These are phyloP conservation scores for Tiliacea aurago DNA, from an alignment of 2,888 invertebrate species.

Conservation along the genomic window DNA sequence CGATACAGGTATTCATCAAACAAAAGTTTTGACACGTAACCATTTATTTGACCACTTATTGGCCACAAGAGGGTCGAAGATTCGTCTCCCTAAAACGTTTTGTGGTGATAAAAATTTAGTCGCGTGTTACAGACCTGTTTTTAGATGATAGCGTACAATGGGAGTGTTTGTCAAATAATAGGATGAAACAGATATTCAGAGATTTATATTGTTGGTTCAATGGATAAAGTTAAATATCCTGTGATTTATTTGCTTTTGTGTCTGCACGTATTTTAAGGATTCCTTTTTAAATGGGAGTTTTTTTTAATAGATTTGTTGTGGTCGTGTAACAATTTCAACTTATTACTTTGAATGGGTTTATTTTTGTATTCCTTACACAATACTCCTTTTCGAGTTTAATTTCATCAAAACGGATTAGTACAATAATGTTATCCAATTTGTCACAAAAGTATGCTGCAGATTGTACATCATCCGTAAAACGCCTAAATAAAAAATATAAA, in stretches of 20 bases:
- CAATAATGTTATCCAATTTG: neutral
- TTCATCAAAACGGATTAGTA: neutral
- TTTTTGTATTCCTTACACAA: neutral
- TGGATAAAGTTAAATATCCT: slow-evolving; percentile 66
- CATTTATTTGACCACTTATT: slow-evolving; percentile 86
- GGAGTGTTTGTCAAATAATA: slow-evolving; percentile 75
- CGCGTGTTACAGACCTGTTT: slow-evolving; percentile 83
- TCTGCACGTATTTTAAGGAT: slow-evolving; percentile 38
- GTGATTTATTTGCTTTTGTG: slow-evolving; percentile 65
- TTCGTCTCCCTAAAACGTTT: slow-evolving; percentile 85
- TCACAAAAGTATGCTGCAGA: neutral
- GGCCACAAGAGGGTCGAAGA: slow-evolving; percentile 81
- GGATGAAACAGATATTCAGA: slow-evolving; percentile 73
- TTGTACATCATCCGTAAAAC: neutral
- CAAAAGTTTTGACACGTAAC: slow-evolving; percentile 85
- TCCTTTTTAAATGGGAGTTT: slow-evolving; percentile 9
- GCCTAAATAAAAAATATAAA: neutral
- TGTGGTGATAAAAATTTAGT: slow-evolving; percentile 74
- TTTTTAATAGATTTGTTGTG: slow-evolving; percentile 15
- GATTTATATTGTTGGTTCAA: slow-evolving; percentile 72
- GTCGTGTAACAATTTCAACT: neutral
- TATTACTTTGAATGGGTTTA: neutral
- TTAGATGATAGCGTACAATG: slow-evolving; percentile 74
- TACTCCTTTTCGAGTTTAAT: neutral
- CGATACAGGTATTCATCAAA: slow-evolving; percentile 81